These are phyloP conservation scores for Otolemur garnettii DNA, from an alignment of 2,113 vertebrate genomes.

Conservation along the genomic window DNA sequence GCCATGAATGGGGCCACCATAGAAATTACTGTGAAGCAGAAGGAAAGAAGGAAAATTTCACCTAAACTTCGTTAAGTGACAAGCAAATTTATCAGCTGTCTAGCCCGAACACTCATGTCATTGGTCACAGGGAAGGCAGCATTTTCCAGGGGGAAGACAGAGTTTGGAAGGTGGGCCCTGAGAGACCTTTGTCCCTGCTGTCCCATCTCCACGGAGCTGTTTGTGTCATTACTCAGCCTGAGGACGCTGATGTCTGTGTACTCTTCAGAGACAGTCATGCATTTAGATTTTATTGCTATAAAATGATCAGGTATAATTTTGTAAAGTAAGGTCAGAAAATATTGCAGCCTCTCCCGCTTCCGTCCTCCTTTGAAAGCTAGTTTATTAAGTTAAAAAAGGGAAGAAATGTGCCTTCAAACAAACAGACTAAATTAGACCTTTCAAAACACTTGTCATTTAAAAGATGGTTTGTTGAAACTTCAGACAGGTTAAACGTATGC, in stretches of 20 bases:
- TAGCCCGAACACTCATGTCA: neutral
- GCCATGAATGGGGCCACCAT: neutral
- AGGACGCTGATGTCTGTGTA: neutral
- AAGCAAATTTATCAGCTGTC: neutral
- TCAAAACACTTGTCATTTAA: slow-evolving; percentile 89
- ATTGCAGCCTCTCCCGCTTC: neutral
- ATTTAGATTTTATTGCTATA: slow-evolving; percentile 41
- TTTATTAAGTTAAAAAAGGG: slow-evolving; percentile 79
- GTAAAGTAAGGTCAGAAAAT: slow-evolving; percentile 80
- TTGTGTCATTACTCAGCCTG: neutral
- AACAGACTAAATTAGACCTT: slow-evolving; percentile 85
- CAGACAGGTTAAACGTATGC: slow-evolving; percentile 88
- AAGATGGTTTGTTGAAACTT: slow-evolving; percentile 90
- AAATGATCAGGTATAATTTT: slow-evolving; percentile 60
- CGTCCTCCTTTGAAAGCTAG: neutral
- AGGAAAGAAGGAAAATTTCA: neutral
- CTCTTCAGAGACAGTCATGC: neutral
- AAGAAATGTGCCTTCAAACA: slow-evolving; percentile 82
- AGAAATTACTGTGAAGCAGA: neutral
- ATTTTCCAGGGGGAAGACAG: neutral
- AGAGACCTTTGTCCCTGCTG: neutral
- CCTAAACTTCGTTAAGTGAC: neutral
- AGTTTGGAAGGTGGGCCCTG: neutral
- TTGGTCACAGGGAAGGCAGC: neutral
- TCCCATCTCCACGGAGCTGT: neutral